These are phyloP conservation scores for Pseudomyrmex pallidus DNA, from an alignment of 1,140 invertebrate genomes.

Conservation along the genomic window DNA sequence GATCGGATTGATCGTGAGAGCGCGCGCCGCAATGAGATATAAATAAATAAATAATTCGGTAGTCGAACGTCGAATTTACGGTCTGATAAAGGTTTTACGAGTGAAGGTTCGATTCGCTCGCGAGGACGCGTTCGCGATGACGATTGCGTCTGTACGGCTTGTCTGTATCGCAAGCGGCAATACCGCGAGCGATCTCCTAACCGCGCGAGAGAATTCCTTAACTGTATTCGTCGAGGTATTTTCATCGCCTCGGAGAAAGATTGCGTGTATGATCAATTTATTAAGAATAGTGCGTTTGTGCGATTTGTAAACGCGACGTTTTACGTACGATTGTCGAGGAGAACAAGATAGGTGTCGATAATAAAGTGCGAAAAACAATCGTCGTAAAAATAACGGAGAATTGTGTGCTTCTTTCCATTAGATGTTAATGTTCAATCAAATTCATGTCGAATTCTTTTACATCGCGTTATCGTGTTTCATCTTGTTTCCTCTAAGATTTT, in stretches of 20 bases:
- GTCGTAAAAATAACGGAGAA: not conserved
- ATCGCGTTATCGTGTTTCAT: too few species aligned
- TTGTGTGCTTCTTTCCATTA: not conserved
- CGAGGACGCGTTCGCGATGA: slow-evolving; percentile 1
- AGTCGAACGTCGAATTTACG: slow-evolving; percentile 48
- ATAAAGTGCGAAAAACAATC: slow-evolving; percentile 1
- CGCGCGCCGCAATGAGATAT: not conserved
- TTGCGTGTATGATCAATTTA: slow-evolving; percentile 18
- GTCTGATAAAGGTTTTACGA: slow-evolving; percentile 47
- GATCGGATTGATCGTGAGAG: not conserved
- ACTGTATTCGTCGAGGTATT: slow-evolving; percentile 24
- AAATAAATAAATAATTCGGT: slow-evolving; percentile 51
- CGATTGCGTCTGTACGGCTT: slow-evolving; percentile 13
- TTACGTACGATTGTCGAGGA: not conserved
- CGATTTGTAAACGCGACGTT: slow-evolving; percentile 9
- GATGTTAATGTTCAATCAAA: slow-evolving; percentile 1
- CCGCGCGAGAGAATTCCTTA: slow-evolving; percentile 18
- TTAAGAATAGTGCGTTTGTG: slow-evolving; percentile 11
- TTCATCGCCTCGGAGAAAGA: slow-evolving; percentile 32
- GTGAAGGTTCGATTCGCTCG: slow-evolving; percentile 8
- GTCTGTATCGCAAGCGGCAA: slow-evolving; percentile 9
- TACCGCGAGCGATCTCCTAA: slow-evolving; percentile 20
- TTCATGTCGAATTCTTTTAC: not conserved
- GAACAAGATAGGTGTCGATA: not conserved
- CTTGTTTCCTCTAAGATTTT: too few species aligned